A percentile compares a stretch with the other conserved stretches of the same genome.
phyloP scores from a whole-genome alignment of 37 sponge, comb jelly and placozoan species.

The Tethya wilhelma region DNA sequence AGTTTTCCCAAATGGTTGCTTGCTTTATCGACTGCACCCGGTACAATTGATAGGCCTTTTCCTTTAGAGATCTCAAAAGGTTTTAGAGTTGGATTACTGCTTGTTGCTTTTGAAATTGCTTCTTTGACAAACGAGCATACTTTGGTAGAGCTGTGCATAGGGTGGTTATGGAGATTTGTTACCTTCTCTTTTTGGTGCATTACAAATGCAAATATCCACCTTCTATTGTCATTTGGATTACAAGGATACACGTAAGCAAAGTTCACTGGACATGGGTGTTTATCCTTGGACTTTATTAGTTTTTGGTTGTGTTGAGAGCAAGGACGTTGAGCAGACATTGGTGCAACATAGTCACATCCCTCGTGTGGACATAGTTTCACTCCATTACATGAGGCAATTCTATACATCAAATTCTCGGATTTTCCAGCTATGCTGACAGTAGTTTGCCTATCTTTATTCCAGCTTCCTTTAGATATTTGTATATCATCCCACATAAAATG shows the following conservation, averaged over 20 bases:
- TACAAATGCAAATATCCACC: slow-evolving; percentile 25
- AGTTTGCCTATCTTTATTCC: not conserved
- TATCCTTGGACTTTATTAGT: not conserved
- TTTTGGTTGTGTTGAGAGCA: not conserved
- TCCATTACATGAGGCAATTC: slow-evolving; percentile 8
- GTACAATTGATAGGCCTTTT: slow-evolving; percentile 16
- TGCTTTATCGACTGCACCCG: slow-evolving; percentile 33
- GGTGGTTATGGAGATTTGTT: slow-evolving; percentile 10
- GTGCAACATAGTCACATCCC: slow-evolving; percentile 8
- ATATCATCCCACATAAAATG: slow-evolving; percentile 24
- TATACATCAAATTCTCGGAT: not conserved
- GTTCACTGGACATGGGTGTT: not conserved
- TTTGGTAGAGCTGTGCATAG: slow-evolving; percentile 19
- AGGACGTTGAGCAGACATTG: not conserved
- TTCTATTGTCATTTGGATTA: slow-evolving; percentile 2
- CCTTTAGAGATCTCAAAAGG: slow-evolving; percentile 31
- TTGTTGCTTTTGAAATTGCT: not conserved
- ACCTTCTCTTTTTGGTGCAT: slow-evolving; percentile 4
- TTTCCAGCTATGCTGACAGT: not conserved
- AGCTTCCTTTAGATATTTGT: not conserved
- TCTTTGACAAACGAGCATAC: slow-evolving; percentile 1
- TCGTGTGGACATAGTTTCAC: slow-evolving; percentile 8
- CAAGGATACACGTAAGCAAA: slow-evolving; percentile 5
- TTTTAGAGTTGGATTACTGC: slow-evolving; percentile 14
- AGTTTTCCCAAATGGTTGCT: slow-evolving; percentile 34